Evolutionary conservation across 2,888 invertebrate species (phyloP).

Genomic region (Drosophila greeni): DNA sequence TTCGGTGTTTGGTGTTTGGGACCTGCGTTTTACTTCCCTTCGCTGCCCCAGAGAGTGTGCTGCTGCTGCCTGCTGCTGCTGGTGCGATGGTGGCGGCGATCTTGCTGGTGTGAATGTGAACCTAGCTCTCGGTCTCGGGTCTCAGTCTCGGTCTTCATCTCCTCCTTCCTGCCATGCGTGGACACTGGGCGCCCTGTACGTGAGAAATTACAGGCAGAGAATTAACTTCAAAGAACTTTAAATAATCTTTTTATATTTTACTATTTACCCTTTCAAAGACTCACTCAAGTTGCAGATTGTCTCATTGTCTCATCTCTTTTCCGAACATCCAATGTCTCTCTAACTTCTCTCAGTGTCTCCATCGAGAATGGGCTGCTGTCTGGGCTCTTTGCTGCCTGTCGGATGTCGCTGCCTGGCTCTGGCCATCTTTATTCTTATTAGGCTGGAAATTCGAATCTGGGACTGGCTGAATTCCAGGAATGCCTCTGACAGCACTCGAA

Average conservation of each 20-base stretch:
- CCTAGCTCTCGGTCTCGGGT: constrained; percentile 36
- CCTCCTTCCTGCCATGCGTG: constrained; percentile 31
- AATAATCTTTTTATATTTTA: neutral
- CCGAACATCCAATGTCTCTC: too few relatives aligned
- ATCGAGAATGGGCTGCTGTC: constrained; percentile 20
- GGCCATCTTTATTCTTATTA: constrained; percentile 43
- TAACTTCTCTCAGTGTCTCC: neutral
- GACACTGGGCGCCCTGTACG: constrained; percentile 24
- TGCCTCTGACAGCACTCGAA: constrained; percentile 21
- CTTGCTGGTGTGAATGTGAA: constrained; percentile 62
- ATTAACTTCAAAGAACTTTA: neutral
- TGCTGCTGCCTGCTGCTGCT: neutral
- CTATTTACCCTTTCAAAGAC: neutral
- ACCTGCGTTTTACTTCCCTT: constrained; percentile 60
- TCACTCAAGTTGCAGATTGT: neutral
- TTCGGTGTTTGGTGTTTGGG: constrained; percentile 58
- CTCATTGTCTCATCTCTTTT: too few relatives aligned
- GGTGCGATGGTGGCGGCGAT: constrained; percentile 28
- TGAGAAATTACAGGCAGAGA: constrained; percentile 5
- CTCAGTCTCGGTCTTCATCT: constrained; percentile 20
- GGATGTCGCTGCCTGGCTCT: constrained; percentile 26
- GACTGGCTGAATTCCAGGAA: constrained; percentile 45
- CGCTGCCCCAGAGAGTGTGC: constrained; percentile 13
- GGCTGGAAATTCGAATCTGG: constrained; percentile 35
- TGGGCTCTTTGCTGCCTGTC: constrained; percentile 25